Base-by-base conservation (phyloP, 2,113 vertebrate genomes). In the Alosa alosa region DNA sequence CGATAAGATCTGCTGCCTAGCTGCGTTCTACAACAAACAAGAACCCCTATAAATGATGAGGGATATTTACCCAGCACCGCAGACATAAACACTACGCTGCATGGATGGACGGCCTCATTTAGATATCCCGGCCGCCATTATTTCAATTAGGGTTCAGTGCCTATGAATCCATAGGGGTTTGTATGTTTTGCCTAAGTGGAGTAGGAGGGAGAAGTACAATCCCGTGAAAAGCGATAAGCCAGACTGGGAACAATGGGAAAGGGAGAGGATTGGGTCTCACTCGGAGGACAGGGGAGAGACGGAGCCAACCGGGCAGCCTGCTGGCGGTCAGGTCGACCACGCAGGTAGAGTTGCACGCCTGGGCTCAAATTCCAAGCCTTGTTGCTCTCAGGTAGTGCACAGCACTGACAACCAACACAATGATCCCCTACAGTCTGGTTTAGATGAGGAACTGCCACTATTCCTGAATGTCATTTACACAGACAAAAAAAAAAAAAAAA, bases 11-110 rank as follows among this genome's bases (percentile, higher is more conserved):
- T 86, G 86, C 88, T 87, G 88, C 86, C 85, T 89, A 91, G 90
- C 92, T 93, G 93, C 92, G 86, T 92, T 93, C 89, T 92, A 91
- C 92, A 93, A 94, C 93, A 95, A 95, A 94, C 93, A 93, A 90
- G 92, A 85, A 87, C 92, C 86, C 85, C 85, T 86, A 93, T 94
- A 94, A 95, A 94, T 92, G 92, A 90, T 88, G 72, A 78, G 78
- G 88, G 87, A 90, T 89, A 90, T 93, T 93, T 93, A 92, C 91
- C 87, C 90, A 68, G 84, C 87, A 88, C 94, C 90, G 90, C 89
- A 95, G 94, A 95, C 94, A 95, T 95, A 95, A 96, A 96, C 94
- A 95, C 86, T 85, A 91, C 78, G 90, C 93, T 91, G 78, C 93
- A 92, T 91, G 92, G 90, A 93, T 90, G 89, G 90, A 94, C 91